These are phyloP conservation scores for Montifringilla adamsi DNA, from an alignment of 2,113 vertebrate species.

Conservation along the genomic window DNA sequence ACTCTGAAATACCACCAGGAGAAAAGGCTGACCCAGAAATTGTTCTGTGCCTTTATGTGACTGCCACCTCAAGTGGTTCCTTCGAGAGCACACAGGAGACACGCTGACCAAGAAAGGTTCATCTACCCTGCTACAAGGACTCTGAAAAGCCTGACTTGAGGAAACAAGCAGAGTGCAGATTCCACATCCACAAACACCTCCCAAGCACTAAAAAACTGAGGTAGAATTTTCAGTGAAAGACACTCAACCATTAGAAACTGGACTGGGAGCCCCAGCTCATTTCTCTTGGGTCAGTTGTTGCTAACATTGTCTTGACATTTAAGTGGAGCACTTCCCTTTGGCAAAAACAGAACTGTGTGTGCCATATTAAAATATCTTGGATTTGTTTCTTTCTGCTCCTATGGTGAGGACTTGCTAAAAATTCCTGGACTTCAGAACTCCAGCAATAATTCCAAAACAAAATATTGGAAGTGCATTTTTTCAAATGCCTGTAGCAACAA, in stretches of 20 bases:
- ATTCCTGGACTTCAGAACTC: constrained; percentile 62
- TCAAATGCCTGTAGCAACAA: constrained; percentile 48
- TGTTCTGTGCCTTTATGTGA: background rate
- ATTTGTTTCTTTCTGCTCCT: constrained; percentile 59
- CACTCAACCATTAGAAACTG: background rate
- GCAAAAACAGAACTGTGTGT: constrained; percentile 11
- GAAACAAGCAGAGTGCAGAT: background rate
- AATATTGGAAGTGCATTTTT: constrained; percentile 61
- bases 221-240: background rate
- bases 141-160: background rate
- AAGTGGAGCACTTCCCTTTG: constrained; percentile 35
- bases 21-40: background rate
- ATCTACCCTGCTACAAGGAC: background rate
- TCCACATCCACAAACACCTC: background rate
- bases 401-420: constrained; percentile 59
- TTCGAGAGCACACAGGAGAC: background rate
- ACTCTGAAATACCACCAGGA: background rate
- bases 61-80: background rate
- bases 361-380: constrained; percentile 46
- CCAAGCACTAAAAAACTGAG: background rate
- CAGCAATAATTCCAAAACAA: constrained; percentile 59
- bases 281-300: background rate
- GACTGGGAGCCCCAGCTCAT: background rate
- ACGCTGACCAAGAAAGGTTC: background rate
- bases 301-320: constrained; percentile 18